Base-by-base conservation (phyloP, 2,113 vertebrate species). In the Coreoperca whiteheadi region DNA sequence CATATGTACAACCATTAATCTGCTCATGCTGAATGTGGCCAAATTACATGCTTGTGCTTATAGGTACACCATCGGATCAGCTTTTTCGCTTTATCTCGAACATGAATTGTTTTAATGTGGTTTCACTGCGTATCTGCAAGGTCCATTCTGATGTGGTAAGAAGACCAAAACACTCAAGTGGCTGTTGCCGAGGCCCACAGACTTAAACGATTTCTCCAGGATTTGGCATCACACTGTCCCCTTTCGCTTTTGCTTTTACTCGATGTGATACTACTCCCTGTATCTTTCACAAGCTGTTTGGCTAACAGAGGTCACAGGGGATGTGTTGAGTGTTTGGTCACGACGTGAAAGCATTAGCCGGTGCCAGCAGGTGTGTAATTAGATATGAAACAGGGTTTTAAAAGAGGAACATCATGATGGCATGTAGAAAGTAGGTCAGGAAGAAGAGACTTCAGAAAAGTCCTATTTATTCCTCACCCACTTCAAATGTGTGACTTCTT, bases 301-400 rank as follows among this genome's bases (percentile, higher is more conserved):
- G 81, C 84, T 83, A 83, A 87, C 83, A 32, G 77, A 91, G 91
- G 87, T 92, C 90, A 85, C 78, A 8, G 76, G 92, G 91, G 92
- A 92, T 71, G 46, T 84, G 92, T 87, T 74, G 79, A 77, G 54
- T 69, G 75, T 87, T 85, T 89, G 90, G 91, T 89, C 87, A 74
- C 77, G 50, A 87, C 39, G 65, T 77, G 88, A 88, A 90, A 72
- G 89, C 89, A 91, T 92, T 90, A 89, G 86, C 80, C 30, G 8
- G 68, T 61, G 79, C 88, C 90, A 91, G 87, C 91, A 92, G 92
- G 92, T 92, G 91, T 82, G 91, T 92, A 90, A 93, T 92, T 94
- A 92, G 92, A 93, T 88, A 93, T 90, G 91, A 93, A 92, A 92
- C 66, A 81, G 50, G 66, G 60, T 79, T 89, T 87, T 80, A 73